Base-by-base conservation (phyloP, 2,113 vertebrate genomes). In the Brienomyrus brachyistius region DNA sequence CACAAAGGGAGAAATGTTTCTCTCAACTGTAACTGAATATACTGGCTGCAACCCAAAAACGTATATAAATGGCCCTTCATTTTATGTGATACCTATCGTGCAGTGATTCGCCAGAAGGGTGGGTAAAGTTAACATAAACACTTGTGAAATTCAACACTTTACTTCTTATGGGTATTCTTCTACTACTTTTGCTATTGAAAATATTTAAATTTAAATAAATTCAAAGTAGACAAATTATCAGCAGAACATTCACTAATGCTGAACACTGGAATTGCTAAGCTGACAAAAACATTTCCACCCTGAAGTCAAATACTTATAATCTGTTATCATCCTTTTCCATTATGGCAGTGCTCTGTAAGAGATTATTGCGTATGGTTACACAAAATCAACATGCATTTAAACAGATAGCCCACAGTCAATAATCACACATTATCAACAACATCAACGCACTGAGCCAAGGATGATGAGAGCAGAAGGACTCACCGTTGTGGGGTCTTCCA, bases 401-500 rank as follows among this genome's bases (percentile, higher is more conserved):
- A 13, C 70, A 77, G 70, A 77, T 17, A 40, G 2, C 31, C 70
- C 31, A 17, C 15, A 40, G 70, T 47, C 80, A 83, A 43, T 23
- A 45, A 83, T 83, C 62, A 27, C 27, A 66, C 62, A 66, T 66
- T 27, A 66, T 66, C n/a, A 31, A 31, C 56, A 59, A 19, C 19
- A n/a, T 84, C 43, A 11, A 11, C 0, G 45, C 40, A 84, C 5
- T 11, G 35, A 84, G 40, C 43, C 45, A 48, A n/a, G 45, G 5
- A 54, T 8, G 31, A 27, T 5, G 51, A 56, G 2, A 31, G 17
- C 50, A 56, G 4, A 9, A 21, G 48, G 17, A 94, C 96, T 95
- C 92, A 99, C 98, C 92, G 98, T 96, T 7, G 96, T 94, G 0
- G 98, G 98, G 62, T 99, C 98, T 94, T 99, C 98, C 93, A 99